phyloP scores from a whole-genome alignment of 1,140 invertebrate genomes.

The Diorhabda sublineata region DNA sequence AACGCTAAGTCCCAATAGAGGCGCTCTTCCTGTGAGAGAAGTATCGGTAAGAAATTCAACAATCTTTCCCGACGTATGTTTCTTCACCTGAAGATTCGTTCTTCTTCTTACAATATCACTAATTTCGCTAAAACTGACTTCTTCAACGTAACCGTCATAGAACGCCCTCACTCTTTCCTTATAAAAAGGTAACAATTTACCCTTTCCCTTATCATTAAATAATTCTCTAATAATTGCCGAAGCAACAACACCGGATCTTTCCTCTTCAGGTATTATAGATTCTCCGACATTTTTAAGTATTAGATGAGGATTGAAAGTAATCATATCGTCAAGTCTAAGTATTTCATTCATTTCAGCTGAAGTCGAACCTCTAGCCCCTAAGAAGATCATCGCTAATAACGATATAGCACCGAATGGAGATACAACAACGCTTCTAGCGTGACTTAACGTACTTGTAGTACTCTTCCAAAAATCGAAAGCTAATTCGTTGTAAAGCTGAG shows the following conservation, averaged over 20 bases:
- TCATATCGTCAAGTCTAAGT: conserved; percentile 77
- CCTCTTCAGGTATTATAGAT: conserved; percentile 57
- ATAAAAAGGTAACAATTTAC: conserved; percentile 76
- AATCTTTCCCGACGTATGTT: conserved; percentile 72
- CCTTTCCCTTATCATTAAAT: conserved; percentile 71
- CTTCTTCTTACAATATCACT: conserved; percentile 70
- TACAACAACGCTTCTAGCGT: conserved; percentile 70
- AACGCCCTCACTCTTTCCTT: conserved; percentile 80
- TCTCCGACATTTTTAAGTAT: conserved; percentile 80
- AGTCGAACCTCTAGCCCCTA: conserved; percentile 80
- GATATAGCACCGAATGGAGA: conserved; percentile 82
- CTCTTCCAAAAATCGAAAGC: conserved; percentile 76
- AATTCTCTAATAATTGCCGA: conserved; percentile 73
- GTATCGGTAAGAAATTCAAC: conserved; percentile 70
- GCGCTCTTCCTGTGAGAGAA: conserved; percentile 63
- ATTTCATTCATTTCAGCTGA: conserved; percentile 86
- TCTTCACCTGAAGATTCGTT: conserved; percentile 73
- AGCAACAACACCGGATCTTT: conserved; percentile 63
- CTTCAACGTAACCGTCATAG: conserved; percentile 78
- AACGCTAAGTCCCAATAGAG: conserved; percentile 70
- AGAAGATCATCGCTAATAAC: conserved; percentile 80
- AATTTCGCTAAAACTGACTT: conserved; percentile 75
- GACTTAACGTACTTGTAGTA: conserved; percentile 64
- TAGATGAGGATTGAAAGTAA: conserved; percentile 82
- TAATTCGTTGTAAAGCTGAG: conserved; percentile 74